A percentile compares a stretch with the other conserved stretches of the same genome.
Conservation (phyloP, 2,113 vertebrate species). For the Xyrauchen texanus region DNA sequence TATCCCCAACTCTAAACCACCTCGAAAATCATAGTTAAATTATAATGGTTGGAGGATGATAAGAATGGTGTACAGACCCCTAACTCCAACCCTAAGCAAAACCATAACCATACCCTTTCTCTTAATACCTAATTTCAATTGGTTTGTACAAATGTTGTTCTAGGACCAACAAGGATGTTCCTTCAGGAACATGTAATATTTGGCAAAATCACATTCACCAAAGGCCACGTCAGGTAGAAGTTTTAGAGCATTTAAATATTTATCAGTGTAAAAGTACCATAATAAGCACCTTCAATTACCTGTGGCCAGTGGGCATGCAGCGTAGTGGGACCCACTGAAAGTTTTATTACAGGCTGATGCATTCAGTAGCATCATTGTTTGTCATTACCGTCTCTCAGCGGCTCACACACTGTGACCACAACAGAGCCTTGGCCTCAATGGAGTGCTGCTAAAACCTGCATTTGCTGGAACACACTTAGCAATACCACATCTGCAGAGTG, state of each 20-base stretch:
- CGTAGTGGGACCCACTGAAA: slow-evolving; percentile 51
- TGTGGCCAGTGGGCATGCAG: slow-evolving; percentile 39
- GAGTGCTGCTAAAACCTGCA: background rate
- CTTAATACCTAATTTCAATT: too few relatives aligned
- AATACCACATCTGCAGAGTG: background rate
- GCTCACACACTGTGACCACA: background rate
- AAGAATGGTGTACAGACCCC: too few relatives aligned
- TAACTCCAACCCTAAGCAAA: too few relatives aligned
- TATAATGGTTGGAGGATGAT: too few relatives aligned
- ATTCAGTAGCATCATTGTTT: slow-evolving; percentile 39
- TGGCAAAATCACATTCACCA: too few relatives aligned
- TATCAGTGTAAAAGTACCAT: slow-evolving; percentile 16
- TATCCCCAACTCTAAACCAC: too few relatives aligned
- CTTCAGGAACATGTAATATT: too few relatives aligned
- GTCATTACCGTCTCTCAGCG: slow-evolving; percentile 37
- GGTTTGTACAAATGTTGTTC: too few relatives aligned
- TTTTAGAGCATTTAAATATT: slow-evolving; percentile 24
- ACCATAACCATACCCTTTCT: too few relatives aligned
- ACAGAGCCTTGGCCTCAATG: background rate
- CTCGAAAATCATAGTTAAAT: too few relatives aligned
- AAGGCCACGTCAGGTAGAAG: slow-evolving; percentile 29
- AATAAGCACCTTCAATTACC: slow-evolving; percentile 59
- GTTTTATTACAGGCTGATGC: slow-evolving; percentile 50
- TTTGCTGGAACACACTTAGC: background rate
- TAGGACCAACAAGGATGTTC: too few relatives aligned